Conservation (phyloP, 2,888 invertebrate genomes). For the Corbicula japonica region DNA sequence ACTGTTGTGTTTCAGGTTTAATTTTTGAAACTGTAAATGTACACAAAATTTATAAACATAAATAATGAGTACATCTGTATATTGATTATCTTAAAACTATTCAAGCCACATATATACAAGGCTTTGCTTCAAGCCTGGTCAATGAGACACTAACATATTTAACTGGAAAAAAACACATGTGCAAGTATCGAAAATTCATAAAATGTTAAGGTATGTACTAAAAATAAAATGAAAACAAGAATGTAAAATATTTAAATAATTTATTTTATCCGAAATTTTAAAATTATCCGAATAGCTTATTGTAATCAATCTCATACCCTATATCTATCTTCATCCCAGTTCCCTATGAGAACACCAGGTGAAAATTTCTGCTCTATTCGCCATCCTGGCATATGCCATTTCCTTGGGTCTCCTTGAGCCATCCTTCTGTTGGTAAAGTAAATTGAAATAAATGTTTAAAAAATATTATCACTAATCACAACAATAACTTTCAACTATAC, state of each 20-base stretch:
- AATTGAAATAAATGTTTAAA: no score
- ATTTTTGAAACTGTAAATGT: slow-evolving; percentile 80
- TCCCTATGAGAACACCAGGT: slow-evolving; percentile 84
- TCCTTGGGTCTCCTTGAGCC: slow-evolving; percentile 76
- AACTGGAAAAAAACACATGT: no score
- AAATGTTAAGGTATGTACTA: no score
- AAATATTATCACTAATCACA: slow-evolving; percentile 6
- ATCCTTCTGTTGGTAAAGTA: no score
- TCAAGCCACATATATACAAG: no score
- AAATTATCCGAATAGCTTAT: not conserved
- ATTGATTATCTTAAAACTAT: no score
- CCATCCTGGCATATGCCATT: slow-evolving; percentile 84
- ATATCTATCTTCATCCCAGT: slow-evolving; percentile 84
- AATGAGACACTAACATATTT: no score
- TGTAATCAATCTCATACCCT: slow-evolving; percentile 71
- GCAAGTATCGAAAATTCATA: no score
- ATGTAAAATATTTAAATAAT: not conserved
- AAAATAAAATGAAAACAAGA: no score
- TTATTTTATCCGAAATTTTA: not conserved
- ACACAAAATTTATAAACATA: no score
- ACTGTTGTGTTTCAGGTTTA: slow-evolving; percentile 79
- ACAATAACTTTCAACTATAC: slow-evolving; percentile 31
- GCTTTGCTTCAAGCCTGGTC: no score
- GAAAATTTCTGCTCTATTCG: slow-evolving; percentile 84
- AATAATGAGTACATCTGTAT: no score